These are phyloP conservation scores for Cyanoramphus novaezelandiae DNA, from an alignment of 2,113 vertebrate genomes.

Conservation along the genomic window DNA sequence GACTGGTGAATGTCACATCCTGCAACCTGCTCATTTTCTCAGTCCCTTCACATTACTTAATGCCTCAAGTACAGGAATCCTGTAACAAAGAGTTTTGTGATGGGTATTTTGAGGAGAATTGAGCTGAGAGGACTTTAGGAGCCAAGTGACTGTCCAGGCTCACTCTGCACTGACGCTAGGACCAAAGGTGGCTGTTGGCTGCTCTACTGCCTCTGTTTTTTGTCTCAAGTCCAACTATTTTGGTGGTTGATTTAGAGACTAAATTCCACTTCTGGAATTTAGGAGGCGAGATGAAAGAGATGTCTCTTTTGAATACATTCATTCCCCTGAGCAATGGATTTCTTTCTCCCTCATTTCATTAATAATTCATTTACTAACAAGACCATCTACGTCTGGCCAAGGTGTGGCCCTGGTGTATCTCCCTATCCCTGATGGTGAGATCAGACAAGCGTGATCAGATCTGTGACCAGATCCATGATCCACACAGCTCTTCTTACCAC, in stretches of 20 bases:
- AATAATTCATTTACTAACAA: not conserved
- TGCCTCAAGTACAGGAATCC: not conserved
- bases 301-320: not conserved
- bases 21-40: not conserved
- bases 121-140: not conserved
- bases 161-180: not conserved
- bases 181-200: not conserved
- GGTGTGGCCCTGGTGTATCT: not conserved
- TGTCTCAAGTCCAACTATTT: not conserved
- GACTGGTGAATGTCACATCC: not conserved
- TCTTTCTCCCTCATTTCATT: constrained; percentile 7
- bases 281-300: not conserved
- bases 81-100: not conserved
- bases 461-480: not conserved
- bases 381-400: not conserved
- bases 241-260: not conserved
- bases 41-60: not conserved
- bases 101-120: not conserved
- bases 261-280: not conserved
- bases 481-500: not conserved
- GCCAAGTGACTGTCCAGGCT: not conserved
- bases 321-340: not conserved
- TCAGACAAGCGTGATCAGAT: not conserved
- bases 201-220: not conserved
- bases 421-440: not conserved